Evolutionary conservation across 2,113 vertebrate genomes (phyloP), one percentile per base, ranked within the genome.

Genomic region (Cyanocitta stelleri): DNA sequence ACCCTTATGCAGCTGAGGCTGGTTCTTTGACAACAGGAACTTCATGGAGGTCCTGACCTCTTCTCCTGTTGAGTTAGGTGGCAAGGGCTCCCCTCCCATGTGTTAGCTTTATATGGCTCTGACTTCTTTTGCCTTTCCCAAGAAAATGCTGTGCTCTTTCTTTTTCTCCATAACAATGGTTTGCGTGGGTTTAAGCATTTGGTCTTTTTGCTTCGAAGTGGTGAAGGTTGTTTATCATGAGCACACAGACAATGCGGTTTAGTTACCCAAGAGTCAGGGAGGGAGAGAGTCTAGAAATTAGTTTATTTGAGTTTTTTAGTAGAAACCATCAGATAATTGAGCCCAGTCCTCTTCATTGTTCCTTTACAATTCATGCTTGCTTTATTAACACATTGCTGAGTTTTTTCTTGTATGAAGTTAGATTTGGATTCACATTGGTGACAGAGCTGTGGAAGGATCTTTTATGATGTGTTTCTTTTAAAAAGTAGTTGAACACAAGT

Each of bases 291-390:
- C 76, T 86, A 84, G 52, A 92, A 93, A 37, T 88, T 14, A 51
- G 35, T 73, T 91, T 73, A 32, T 77, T 88, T 83, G 43, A 88
- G 9, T 61, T 88, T 93, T 91, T 94, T 74, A 48, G 30, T 83
- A 69, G 63, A 85, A 96, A 58, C n/a, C 7, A 1, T 73, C 39
- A 16, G 46, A 92, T 95, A 93, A 90, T 93, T 95, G 64, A 86
- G 46, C 39, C 83, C 86, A 95, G 82, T 90, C 79, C 26, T 90
- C 68, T 90, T 90, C 68, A 63, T 88, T 96, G 76, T 96, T 96
- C 52, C 43, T 83, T 84, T 48, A 67, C 64, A 90, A 59, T 56
- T 94, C 41, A 7, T 41, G 5, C 82, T 88, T 80, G 32, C 54
- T 85, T 92, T 66, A 23, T 86, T 78, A 90, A 80, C 3, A 2